Percentiles rank a stretch among this genome's conserved stretches.
Conservation (phyloP, 64 coral and sea anemone genomes). For the Actinia tenebrosa region DNA sequence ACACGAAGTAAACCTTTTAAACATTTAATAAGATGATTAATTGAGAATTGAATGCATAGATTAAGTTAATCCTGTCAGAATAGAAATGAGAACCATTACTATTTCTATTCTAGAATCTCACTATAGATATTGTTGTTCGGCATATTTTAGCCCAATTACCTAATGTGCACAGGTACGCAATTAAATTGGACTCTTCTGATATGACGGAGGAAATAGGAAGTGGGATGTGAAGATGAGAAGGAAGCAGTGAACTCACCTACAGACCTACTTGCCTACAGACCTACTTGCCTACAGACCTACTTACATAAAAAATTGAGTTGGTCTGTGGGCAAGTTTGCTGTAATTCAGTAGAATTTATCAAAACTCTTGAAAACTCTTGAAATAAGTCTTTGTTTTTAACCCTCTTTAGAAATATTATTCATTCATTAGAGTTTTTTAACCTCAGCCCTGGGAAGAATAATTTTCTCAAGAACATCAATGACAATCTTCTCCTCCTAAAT, state of each 20-base stretch:
- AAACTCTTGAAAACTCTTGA: too few relatives aligned
- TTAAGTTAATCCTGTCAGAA: constrained; percentile 17
- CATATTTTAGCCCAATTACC: not conserved
- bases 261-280: too few relatives aligned
- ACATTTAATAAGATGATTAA: constrained; percentile 4
- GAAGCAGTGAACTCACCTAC: not conserved
- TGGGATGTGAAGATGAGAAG: not conserved
- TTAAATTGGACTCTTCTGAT: not conserved
- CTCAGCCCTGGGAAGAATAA: too few relatives aligned
- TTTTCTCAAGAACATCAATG: too few relatives aligned
- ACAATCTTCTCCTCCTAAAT: too few relatives aligned
- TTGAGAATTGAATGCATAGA: not conserved
- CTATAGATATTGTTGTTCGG: not conserved
- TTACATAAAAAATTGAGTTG: too few relatives aligned
- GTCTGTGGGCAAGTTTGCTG: too few relatives aligned
- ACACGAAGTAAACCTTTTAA: not conserved
- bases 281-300: too few relatives aligned
- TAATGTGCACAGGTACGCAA: not conserved
- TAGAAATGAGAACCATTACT: not conserved
- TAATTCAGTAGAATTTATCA: too few relatives aligned
- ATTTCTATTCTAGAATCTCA: constrained; percentile 12
- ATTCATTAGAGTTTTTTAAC: too few relatives aligned
- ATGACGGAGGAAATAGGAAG: not conserved
- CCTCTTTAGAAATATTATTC: too few relatives aligned
- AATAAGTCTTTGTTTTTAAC: too few relatives aligned